phyloP scores from a whole-genome alignment of 1,140 invertebrate genomes.

The fruit fly (Drosophila melanogaster) region Release_6_plus_ISO1_MT NC_004354.4:5816001-5816500 shows the following conservation, averaged over 20 bases:
- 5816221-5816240: conserved; percentile 41
- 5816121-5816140: background rate
- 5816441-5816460: conserved; percentile 17
- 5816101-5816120: no score
- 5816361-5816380: conserved; percentile 40
- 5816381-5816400: conserved; percentile 53
- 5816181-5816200: conserved; percentile 10
- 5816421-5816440: conserved; percentile 47
- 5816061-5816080: no score
- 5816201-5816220: conserved; percentile 7
- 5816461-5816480: conserved; percentile 14
- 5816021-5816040: no score
- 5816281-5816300: background rate
- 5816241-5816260: background rate
- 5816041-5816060: no score
- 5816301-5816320: background rate
- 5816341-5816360: conserved; percentile 42
- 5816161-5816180: conserved; percentile 10
- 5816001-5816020: no score
- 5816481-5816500: background rate
- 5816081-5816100: no score
- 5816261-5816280: background rate
- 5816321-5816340: conserved; percentile 16
- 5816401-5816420: conserved; percentile 58
- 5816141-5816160: background rate